These are phyloP conservation scores for Dunckerocampus dactyliophorus DNA, from an alignment of 2,113 vertebrate species.

Conservation along the genomic window DNA sequence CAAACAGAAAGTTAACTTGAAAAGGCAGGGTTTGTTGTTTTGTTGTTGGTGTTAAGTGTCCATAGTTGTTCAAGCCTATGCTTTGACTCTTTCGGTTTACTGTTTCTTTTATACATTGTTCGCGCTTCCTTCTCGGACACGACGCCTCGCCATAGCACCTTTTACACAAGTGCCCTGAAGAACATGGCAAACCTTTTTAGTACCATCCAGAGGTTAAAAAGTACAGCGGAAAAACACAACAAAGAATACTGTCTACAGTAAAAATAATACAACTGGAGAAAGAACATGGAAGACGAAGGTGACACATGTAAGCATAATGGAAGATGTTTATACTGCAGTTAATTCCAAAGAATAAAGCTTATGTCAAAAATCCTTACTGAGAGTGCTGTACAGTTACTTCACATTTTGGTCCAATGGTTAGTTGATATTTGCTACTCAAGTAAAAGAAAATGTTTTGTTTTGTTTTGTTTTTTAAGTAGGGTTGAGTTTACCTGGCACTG, in stretches of 20 bases:
- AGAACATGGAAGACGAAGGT: conserved; percentile 25
- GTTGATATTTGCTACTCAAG: conserved; percentile 36
- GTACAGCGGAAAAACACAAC: conserved; percentile 68
- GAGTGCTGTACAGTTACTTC: conserved; percentile 58
- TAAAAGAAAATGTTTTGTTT: conserved; percentile 15
- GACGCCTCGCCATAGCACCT: conserved; percentile 54
- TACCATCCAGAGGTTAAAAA: conserved; percentile 66
- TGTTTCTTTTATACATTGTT: conserved; percentile 70
- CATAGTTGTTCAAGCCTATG: conserved; percentile 57
- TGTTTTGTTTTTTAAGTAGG: conserved; percentile 11
- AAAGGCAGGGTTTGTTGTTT: conserved; percentile 74
- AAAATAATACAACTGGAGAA: conserved; percentile 44
- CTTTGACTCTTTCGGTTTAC: conserved; percentile 65
- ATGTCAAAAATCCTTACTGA: conserved; percentile 40
- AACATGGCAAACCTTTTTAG: conserved; percentile 59
- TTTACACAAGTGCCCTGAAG: conserved; percentile 59
- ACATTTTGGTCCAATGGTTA: conserved; percentile 68
- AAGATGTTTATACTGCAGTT: conserved; percentile 63
- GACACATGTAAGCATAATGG: conserved; percentile 38
- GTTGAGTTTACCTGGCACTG: conserved; percentile 32
- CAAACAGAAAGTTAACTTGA: conserved; percentile 59
- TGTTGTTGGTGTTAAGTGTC: conserved; percentile 54
- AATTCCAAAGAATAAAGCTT: conserved; percentile 64
- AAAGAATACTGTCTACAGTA: conserved; percentile 64
- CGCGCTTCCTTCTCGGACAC: conserved; percentile 52